Conservation (phyloP, 2,113 vertebrate genomes). For the Anguilla rostrata region DNA sequence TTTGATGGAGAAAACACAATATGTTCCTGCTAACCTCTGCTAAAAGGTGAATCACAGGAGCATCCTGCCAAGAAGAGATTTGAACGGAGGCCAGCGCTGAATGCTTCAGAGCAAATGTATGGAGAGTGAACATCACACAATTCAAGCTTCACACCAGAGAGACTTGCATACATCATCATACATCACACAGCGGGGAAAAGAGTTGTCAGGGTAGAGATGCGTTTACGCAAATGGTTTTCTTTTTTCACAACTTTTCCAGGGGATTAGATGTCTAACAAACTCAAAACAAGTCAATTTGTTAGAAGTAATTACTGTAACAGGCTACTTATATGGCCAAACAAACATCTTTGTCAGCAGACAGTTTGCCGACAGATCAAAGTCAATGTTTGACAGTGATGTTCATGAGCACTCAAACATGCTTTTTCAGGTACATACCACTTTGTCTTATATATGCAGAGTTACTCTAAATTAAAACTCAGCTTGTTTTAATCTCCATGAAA, state of each 20-base stretch:
- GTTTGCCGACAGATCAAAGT: conserved; percentile 66
- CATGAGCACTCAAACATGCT: conserved; percentile 26
- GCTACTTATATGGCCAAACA: conserved; percentile 65
- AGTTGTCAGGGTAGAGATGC: conserved; percentile 5
- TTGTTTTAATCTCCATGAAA: not conserved
- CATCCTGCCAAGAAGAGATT: conserved; percentile 64
- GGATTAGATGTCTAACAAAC: conserved; percentile 65
- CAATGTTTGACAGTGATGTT: conserved; percentile 48
- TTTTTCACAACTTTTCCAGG: conserved; percentile 47
- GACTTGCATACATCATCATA: not conserved
- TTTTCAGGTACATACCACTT: not conserved
- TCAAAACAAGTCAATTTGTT: conserved; percentile 74
- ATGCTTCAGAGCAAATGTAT: conserved; percentile 59
- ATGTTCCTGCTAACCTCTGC: conserved; percentile 56
- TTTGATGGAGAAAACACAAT: conserved; percentile 53
- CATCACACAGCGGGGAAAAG: not conserved
- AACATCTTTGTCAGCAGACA: conserved; percentile 67
- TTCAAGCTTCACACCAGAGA: conserved; percentile 12
- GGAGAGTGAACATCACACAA: conserved; percentile 5
- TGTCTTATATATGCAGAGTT: not conserved
- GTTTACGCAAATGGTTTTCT: conserved; percentile 6
- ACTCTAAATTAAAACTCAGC: not conserved
- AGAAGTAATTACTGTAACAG: conserved; percentile 71
- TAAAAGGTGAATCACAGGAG: conserved; percentile 60
- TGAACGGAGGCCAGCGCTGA: conserved; percentile 61